A percentile compares a stretch with the other conserved stretches of the same genome.
These are phyloP conservation scores for Caranx ignobilis DNA, from an alignment of 2,113 vertebrate genomes.

Conservation along the genomic window DNA sequence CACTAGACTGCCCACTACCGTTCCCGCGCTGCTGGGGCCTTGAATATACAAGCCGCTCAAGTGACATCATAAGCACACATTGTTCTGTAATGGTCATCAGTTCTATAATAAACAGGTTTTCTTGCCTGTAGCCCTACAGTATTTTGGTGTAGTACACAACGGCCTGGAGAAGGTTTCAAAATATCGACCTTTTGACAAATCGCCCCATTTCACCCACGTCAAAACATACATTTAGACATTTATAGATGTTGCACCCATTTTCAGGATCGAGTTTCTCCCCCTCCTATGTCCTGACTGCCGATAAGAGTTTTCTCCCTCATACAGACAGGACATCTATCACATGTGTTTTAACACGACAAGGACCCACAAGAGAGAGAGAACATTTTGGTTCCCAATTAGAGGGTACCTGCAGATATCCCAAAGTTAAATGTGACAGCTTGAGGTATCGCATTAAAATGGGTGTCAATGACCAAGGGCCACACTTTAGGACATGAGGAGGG, in stretches of 20 bases:
- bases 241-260: too few relatives aligned
- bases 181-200: not conserved
- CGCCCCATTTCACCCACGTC: not conserved
- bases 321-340: not conserved
- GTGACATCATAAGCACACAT: conserved; percentile 68
- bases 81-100: conserved; percentile 62
- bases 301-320: not conserved
- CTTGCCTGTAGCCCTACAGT: not conserved
- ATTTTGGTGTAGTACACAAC: conserved; percentile 7
- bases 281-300: not conserved
- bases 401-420: conserved; percentile 54
- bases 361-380: conserved; percentile 11
- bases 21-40: conserved; percentile 77
- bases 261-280: not conserved
- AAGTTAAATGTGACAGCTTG: conserved; percentile 74
- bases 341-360: conserved; percentile 4
- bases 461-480: conserved; percentile 81
- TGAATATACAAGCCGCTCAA: conserved; percentile 72
- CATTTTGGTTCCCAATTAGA: conserved; percentile 53
- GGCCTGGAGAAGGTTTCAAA: not conserved
- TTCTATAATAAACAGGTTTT: conserved; percentile 38
- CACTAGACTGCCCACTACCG: conserved; percentile 68
- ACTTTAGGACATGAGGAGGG: conserved; percentile 70
- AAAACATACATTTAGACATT: too few relatives aligned
- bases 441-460: conserved; percentile 78